Evolutionary conservation across 2,797 vertebrate species (phyloP).

Genomic region (Sternotherus odoratus): DNA sequence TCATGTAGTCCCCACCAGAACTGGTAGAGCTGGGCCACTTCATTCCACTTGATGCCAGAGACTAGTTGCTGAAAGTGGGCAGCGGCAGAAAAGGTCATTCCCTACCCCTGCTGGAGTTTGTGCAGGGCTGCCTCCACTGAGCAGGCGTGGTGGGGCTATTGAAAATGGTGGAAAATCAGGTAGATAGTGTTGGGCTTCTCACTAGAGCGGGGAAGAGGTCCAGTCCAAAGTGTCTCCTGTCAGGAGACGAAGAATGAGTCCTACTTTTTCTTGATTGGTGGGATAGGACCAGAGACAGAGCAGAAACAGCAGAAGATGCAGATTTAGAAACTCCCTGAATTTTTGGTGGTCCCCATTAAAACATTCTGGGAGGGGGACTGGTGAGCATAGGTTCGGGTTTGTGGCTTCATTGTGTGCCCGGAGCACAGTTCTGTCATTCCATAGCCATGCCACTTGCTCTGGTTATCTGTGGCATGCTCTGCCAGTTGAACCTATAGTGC

Average conservation of each 20-base stretch:
- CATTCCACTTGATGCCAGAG: neutral
- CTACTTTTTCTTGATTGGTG: neutral
- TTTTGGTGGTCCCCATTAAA: neutral
- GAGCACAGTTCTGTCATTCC: neutral
- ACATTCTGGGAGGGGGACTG: neutral
- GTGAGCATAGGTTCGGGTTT: neutral
- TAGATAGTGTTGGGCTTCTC: neutral
- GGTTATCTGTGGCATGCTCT: neutral
- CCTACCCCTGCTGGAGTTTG: neutral
- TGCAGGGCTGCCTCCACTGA: neutral
- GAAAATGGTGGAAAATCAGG: neutral
- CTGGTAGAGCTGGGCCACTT: neutral
- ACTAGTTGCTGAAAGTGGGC: neutral
- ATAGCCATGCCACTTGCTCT: neutral
- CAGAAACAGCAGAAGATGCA: too few relatives aligned
- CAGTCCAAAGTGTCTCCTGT: neutral
- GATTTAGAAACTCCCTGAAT: too few relatives aligned
- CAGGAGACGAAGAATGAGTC: neutral
- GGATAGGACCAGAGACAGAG: too few relatives aligned
- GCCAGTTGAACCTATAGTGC: neutral
- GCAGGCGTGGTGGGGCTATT: too few relatives aligned
- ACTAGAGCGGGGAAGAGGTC: neutral
- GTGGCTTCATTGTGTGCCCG: too few relatives aligned
- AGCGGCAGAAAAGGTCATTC: neutral
- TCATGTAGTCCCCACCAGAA: neutral